These are phyloP conservation scores for Notolabrus celidotus DNA, from an alignment of 2,797 vertebrate species.

Conservation along the genomic window DNA sequence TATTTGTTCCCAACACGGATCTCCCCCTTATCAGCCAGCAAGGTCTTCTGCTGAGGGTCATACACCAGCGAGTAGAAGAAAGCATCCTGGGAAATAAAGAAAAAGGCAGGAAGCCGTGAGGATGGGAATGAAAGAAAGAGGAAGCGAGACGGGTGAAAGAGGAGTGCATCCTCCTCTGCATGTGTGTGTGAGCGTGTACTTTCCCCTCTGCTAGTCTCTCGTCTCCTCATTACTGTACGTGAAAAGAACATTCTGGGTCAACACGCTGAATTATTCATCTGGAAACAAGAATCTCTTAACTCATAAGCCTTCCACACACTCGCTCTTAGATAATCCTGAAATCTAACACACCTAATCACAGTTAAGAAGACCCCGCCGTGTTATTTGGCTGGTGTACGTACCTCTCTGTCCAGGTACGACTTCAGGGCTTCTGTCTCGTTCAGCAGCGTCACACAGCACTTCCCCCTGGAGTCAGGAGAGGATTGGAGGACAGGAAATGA, in stretches of 20 bases:
- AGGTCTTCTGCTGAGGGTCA: slow-evolving; percentile 97
- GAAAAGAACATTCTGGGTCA: slow-evolving; percentile 86
- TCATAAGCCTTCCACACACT: slow-evolving; percentile 47
- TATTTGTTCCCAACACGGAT: slow-evolving; percentile 98
- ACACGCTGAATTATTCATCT: slow-evolving; percentile 86
- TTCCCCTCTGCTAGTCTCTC: slow-evolving; percentile 73
- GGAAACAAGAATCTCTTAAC: slow-evolving; percentile 74
- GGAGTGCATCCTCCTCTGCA: slow-evolving; percentile 8
- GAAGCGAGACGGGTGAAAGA: slow-evolving; percentile 42
- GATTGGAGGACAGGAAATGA: not conserved
- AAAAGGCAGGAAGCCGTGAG: slow-evolving; percentile 53
- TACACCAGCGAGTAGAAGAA: slow-evolving; percentile 99
- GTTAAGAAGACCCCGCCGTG: slow-evolving; percentile 3
- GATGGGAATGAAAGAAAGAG: slow-evolving; percentile 40
- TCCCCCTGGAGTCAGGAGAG: slow-evolving; percentile 87
- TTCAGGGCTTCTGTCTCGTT: slow-evolving; percentile 98
- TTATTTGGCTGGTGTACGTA: slow-evolving; percentile 67
- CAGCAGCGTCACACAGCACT: slow-evolving; percentile 98
- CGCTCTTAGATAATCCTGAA: slow-evolving; percentile 30
- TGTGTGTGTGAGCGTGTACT: slow-evolving; percentile 10
- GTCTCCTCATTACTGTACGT: slow-evolving; percentile 84
- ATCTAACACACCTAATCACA: slow-evolving; percentile 51
- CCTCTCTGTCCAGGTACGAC: slow-evolving; percentile 98
- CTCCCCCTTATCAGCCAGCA: slow-evolving; percentile 97
- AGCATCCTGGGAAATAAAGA: slow-evolving; percentile 88